Percentiles rank a stretch among this genome's conserved stretches.
Evolutionary conservation across 1,140 invertebrate genomes (phyloP).

Genomic region (Saccostrea cuccullata): DNA sequence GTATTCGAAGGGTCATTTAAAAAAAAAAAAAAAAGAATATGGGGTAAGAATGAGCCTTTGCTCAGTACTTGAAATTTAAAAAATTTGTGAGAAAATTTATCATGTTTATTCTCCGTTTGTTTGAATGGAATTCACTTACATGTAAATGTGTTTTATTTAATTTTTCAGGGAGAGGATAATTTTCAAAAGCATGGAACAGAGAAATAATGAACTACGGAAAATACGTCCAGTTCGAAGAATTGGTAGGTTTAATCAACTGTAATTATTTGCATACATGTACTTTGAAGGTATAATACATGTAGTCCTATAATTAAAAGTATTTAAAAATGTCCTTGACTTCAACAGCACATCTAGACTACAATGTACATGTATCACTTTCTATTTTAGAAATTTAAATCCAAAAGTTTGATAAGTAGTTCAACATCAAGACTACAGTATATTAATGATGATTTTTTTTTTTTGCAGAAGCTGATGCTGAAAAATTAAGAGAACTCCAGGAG

Average conservation of each 20-base stretch:
- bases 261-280: background rate
- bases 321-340: background rate
- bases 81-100: too few species aligned
- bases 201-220: conserved; percentile 38
- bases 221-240: conserved; percentile 47
- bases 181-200: conserved; percentile 52
- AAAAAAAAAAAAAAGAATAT: too few species aligned
- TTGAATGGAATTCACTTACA: too few species aligned
- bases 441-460: conserved; percentile 1
- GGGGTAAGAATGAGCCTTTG: too few species aligned
- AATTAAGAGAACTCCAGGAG: conserved; percentile 52
- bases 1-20: too few species aligned
- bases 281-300: background rate
- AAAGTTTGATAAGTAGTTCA: background rate
- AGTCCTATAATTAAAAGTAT: background rate
- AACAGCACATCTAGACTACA: too few species aligned
- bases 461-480: conserved; percentile 53
- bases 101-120: too few species aligned
- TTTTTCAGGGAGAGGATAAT: conserved; percentile 46
- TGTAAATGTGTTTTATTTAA: background rate
- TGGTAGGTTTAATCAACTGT: conserved; percentile 16
- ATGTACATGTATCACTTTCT: too few species aligned
- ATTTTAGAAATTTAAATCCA: too few species aligned
- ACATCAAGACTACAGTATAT: background rate
- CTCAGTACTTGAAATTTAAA: too few species aligned